Conservation (phyloP, 2,888 invertebrate genomes). For the Strigamia maritima region DNA sequence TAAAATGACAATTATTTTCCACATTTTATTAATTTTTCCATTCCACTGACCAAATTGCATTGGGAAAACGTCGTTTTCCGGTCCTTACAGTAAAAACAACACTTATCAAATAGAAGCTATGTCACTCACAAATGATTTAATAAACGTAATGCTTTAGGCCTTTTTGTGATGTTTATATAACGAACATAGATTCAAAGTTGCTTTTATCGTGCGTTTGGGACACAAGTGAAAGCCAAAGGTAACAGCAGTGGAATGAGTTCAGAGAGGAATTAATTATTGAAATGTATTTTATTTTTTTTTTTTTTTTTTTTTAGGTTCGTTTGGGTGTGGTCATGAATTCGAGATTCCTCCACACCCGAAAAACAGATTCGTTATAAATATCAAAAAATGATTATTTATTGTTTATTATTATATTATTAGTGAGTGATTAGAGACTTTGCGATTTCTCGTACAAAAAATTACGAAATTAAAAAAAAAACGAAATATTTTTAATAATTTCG, state of each 20-base stretch:
- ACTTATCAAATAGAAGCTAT: background rate
- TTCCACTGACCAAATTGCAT: background rate
- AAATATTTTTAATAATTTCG: too few relatives aligned
- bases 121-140: background rate
- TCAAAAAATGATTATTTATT: background rate
- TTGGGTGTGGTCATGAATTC: background rate
- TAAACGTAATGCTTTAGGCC: background rate
- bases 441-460: too few relatives aligned
- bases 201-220: conserved; percentile 7
- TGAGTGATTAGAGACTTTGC: too few relatives aligned
- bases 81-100: background rate
- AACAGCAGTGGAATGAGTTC: conserved; percentile 5
- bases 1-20: background rate
- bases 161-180: background rate
- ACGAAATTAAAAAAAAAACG: too few relatives aligned
- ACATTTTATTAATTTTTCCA: background rate
- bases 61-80: background rate
- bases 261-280: conserved; percentile 6
- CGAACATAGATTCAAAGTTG: background rate
- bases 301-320: background rate
- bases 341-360: conserved; percentile 21
- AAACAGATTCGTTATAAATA: background rate
- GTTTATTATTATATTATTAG: background rate
- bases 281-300: background rate
- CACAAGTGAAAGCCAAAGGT: background rate